Percentiles rank a stretch among this genome's conserved stretches.
Conservation (phyloP, 2,888 invertebrate species). For the Ditula angustiorana region DNA sequence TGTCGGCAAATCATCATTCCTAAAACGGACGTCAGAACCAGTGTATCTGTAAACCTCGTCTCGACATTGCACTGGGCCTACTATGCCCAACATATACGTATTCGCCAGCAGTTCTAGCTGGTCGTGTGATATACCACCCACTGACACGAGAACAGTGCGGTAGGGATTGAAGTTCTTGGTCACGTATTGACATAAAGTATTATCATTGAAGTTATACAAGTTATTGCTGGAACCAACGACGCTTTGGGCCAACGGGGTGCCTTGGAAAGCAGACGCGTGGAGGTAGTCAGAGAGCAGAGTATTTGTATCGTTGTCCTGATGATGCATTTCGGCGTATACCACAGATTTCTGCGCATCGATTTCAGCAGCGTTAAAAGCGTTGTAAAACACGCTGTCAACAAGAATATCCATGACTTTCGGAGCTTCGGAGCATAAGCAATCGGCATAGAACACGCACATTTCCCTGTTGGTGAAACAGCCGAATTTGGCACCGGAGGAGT, state of each 20-base stretch:
- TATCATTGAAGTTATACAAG: conserved; percentile 84
- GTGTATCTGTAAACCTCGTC: conserved; percentile 90
- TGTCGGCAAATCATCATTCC: conserved; percentile 95
- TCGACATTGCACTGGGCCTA: conserved; percentile 85
- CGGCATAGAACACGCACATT: conserved; percentile 97
- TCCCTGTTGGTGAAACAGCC: conserved; percentile 98
- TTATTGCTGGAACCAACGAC: conserved; percentile 89
- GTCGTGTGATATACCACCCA: conserved; percentile 95
- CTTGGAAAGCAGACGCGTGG: conserved; percentile 75
- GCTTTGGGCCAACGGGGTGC: conserved; percentile 68
- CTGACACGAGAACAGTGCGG: conserved; percentile 96
- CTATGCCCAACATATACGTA: conserved; percentile 88
- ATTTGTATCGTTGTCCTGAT: conserved; percentile 62
- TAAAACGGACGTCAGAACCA: conserved; percentile 93
- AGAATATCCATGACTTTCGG: conserved; percentile 95
- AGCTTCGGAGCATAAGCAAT: conserved; percentile 93
- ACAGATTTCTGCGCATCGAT: conserved; percentile 65
- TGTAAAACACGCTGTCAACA: conserved; percentile 96
- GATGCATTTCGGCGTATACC: conserved; percentile 67
- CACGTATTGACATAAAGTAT: conserved; percentile 91
- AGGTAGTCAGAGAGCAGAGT: conserved; percentile 71
- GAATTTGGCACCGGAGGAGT: conserved; percentile 97
- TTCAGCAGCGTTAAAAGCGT: conserved; percentile 70
- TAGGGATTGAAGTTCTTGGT: conserved; percentile 94
- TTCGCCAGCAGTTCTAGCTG: conserved; percentile 91